These are phyloP conservation scores for Nothocercus julius DNA, from an alignment of 2,113 vertebrate species.

Conservation along the genomic window DNA sequence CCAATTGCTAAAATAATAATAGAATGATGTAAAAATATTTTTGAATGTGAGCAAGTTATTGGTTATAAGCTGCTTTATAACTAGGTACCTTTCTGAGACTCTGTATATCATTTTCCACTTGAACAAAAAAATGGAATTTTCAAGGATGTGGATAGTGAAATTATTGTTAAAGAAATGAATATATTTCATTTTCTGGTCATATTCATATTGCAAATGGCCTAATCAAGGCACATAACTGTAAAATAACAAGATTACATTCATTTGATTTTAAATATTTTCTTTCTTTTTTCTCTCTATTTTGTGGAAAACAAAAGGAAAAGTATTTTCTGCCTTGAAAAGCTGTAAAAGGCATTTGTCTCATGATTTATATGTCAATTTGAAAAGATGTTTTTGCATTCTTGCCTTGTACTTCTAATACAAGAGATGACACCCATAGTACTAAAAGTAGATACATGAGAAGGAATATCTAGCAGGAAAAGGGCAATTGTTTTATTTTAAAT, in stretches of 20 bases:
- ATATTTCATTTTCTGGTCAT: not conserved
- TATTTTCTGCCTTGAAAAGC: not conserved
- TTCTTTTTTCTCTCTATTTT: not conserved
- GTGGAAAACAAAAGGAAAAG: not conserved
- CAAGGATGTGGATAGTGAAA: not conserved
- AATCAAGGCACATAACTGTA: not conserved
- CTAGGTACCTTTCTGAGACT: not conserved
- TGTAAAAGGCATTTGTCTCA: not conserved
- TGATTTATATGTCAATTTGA: not conserved
- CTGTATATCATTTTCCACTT: not conserved
- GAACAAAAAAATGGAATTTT: not conserved
- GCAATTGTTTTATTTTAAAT: not conserved
- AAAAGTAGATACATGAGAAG: not conserved
- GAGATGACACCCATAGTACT: not conserved
- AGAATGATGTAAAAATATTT: not conserved
- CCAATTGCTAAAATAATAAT: not conserved
- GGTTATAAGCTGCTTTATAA: not conserved
- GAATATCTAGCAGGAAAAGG: not conserved
- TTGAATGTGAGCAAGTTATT: slow-evolving; percentile 17
- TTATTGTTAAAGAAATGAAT: not conserved
- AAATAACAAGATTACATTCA: not conserved
- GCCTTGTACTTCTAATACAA: not conserved
- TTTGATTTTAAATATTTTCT: not conserved
- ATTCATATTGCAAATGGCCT: not conserved
- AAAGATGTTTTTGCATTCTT: not conserved